Evolutionary conservation across 2,888 invertebrate species (phyloP).

Genomic region (Noctua janthina): DNA sequence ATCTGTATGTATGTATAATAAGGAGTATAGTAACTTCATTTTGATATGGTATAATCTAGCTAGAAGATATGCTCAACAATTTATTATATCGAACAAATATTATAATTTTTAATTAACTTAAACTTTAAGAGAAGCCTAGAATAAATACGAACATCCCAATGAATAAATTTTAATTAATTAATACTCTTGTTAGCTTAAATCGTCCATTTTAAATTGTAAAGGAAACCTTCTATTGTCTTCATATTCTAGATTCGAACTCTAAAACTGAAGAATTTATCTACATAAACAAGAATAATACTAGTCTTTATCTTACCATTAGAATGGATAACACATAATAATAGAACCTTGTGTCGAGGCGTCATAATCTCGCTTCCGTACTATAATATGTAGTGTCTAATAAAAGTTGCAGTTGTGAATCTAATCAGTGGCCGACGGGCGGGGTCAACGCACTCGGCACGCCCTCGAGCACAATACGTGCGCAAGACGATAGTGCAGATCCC

Average conservation of each 20-base stretch:
- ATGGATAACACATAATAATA: constrained; percentile 40
- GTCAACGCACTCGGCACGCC: constrained; percentile 77
- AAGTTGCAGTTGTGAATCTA: constrained; percentile 78
- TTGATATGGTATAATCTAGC: neutral
- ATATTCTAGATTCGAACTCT: neutral
- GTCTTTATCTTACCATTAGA: constrained; percentile 19
- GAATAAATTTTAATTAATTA: neutral
- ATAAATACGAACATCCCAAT: neutral
- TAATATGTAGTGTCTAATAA: constrained; percentile 69
- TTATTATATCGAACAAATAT: neutral
- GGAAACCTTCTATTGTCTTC: neutral
- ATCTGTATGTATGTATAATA: constrained; percentile 37
- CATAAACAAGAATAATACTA: constrained; percentile 6
- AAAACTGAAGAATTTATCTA: neutral
- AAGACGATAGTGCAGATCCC: constrained; percentile 64
- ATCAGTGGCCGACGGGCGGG: constrained; percentile 77
- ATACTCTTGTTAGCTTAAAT: neutral
- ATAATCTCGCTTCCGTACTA: constrained; percentile 54
- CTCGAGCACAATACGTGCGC: constrained; percentile 60
- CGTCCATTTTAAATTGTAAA: neutral
- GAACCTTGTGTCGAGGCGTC: constrained; percentile 45
- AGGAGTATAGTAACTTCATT: constrained; percentile 24
- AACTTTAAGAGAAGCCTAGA: neutral
- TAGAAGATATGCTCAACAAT: neutral
- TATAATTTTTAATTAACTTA: neutral